Evolutionary conservation across 2,888 invertebrate species (phyloP).

Genomic region (Nomada hirtipes): DNA sequence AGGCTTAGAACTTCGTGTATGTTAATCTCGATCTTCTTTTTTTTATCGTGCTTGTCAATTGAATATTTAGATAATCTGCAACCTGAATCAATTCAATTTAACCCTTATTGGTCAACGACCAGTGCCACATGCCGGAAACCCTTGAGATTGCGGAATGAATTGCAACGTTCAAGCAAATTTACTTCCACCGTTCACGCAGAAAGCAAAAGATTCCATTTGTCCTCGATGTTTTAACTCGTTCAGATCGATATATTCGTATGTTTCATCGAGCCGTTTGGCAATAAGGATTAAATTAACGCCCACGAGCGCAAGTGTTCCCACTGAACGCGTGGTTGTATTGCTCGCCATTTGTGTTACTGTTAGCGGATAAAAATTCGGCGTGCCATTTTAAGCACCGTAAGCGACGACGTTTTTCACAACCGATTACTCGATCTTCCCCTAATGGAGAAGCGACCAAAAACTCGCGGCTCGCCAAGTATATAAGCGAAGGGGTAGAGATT

Average conservation of each 20-base stretch:
- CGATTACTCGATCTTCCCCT: slow-evolving; percentile 31
- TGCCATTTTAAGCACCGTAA: slow-evolving; percentile 61
- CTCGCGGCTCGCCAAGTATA: neutral
- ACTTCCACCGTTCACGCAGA: neutral
- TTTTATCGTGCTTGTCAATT: neutral
- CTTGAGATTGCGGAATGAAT: neutral
- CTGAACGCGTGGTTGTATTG: slow-evolving; percentile 25
- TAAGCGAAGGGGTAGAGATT: no score
- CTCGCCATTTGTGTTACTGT: slow-evolving; percentile 52
- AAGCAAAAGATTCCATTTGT: neutral
- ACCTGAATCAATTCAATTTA: neutral
- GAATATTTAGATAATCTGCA: neutral
- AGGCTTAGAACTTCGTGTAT: slow-evolving; percentile 2
- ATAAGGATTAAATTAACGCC: slow-evolving; percentile 1
- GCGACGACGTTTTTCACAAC: slow-evolving; percentile 23
- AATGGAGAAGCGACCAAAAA: neutral
- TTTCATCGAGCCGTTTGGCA: neutral
- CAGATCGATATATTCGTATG: neutral
- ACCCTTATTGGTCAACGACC: neutral
- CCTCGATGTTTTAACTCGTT: neutral
- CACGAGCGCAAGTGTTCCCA: neutral
- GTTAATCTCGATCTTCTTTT: neutral
- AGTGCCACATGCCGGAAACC: neutral
- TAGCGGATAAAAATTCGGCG: slow-evolving; percentile 57
- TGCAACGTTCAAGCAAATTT: neutral